Conservation (phyloP, 1,140 invertebrate species). For the Oedothorax gibbosus region DNA sequence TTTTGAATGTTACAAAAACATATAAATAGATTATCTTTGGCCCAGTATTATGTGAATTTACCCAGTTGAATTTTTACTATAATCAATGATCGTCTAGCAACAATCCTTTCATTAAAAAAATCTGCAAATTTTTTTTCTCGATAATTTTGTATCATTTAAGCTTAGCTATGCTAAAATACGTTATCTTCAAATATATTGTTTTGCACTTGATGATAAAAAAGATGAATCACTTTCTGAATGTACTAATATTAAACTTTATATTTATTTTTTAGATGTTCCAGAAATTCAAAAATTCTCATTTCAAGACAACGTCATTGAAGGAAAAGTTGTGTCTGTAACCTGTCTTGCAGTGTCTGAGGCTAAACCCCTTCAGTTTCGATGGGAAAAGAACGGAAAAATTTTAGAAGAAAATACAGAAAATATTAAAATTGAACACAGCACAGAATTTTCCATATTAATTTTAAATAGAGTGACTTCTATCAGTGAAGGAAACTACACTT, state of each 20-base stretch:
- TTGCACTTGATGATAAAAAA: background rate
- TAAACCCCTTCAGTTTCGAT: constrained; percentile 40
- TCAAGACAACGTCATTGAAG: constrained; percentile 48
- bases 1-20: too few species aligned
- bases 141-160: too few species aligned
- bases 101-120: too few species aligned
- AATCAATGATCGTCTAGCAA: too few species aligned
- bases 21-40: too few species aligned
- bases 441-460: constrained; percentile 40
- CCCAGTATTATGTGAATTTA: too few species aligned
- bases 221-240: background rate
- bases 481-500: constrained; percentile 82
- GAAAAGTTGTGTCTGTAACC: constrained; percentile 27
- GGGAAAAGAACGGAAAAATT: constrained; percentile 38
- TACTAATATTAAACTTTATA: background rate
- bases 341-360: constrained; percentile 25
- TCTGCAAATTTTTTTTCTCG: too few species aligned
- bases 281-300: constrained; percentile 51
- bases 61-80: too few species aligned
- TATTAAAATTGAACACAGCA: constrained; percentile 31
- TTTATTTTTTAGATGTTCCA: constrained; percentile 29
- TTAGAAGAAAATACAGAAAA: background rate
- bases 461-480: constrained; percentile 64
- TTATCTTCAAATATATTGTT: too few species aligned
- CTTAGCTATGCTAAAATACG: too few species aligned